phyloP scores from a whole-genome alignment of 2,113 vertebrate species.

The Hyperopisus bebe region DNA sequence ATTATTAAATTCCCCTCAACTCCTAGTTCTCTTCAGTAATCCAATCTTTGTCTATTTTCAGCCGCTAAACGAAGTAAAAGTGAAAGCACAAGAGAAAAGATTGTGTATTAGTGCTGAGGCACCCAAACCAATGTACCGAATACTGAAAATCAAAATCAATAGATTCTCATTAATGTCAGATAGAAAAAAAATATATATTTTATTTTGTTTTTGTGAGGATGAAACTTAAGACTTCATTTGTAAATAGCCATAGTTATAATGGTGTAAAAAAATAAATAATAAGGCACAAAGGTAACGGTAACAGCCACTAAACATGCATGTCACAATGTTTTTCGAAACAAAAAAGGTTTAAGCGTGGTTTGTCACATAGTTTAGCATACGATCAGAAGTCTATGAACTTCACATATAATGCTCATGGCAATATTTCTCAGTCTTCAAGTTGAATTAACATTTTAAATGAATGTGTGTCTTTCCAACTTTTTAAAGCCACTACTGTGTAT shows the following conservation, averaged over 20 bases:
- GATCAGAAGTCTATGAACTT: constrained; percentile 16
- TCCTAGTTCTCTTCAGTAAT: constrained; percentile 12
- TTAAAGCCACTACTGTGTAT: not conserved
- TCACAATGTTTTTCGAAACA: not conserved
- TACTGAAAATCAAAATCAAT: not conserved
- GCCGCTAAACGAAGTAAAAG: constrained; percentile 8
- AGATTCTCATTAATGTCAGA: not conserved
- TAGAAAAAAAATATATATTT: not conserved
- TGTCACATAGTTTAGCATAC: constrained; percentile 1
- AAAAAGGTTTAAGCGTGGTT: not conserved
- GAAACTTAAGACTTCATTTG: not conserved
- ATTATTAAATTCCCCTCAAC: not conserved
- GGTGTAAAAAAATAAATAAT: not conserved
- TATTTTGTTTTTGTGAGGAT: not conserved
- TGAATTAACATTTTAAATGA: constrained; percentile 13
- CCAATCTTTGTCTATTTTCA: not conserved
- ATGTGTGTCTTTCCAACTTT: not conserved
- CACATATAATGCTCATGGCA: not conserved
- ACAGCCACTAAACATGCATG: not conserved
- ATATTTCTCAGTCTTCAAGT: constrained; percentile 15
- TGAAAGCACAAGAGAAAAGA: constrained; percentile 19
- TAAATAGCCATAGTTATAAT: not conserved
- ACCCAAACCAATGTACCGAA: not conserved
- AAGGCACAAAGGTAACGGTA: not conserved
- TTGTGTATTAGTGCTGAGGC: constrained; percentile 30